Base-by-base conservation (phyloP, 2,797 vertebrate species). In the Hybognathus amarus region DNA sequence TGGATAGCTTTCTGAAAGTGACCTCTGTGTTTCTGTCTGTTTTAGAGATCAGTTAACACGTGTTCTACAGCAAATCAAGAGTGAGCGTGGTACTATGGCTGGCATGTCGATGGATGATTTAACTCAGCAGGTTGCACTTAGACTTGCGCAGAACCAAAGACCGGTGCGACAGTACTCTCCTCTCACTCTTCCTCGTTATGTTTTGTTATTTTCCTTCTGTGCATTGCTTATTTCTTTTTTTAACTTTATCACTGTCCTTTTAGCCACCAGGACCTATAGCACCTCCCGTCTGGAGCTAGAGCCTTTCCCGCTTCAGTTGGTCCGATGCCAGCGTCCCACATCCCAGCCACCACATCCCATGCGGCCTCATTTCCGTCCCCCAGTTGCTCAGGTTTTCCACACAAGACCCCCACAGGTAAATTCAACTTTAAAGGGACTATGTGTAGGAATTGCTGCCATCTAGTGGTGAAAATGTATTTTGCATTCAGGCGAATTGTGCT, bases 21-120 rank as follows among this genome's bases (percentile, higher is more conserved):
- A 20, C 22, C n/a, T 76, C 4, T 54, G 22, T 56, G 47, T 77
- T 83, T 70, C 27, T 68, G 40, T 85, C 10, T 77, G 83, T 8
- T 0, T 9, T 89, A 97, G 95, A 91, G 87, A 90, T 12, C 96
- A 97, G 90, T 94, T 99, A 90, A 97, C 92, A 82, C 90, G 91
- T 20, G 95, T 97, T 83, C 94, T 99, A 85, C 96, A 98, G 94
- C 96, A 98, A 91, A 97, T 99, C 87, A 99, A 99, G 92, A 95
- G 90, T 0, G 94, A 95, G 0, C 96, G 97, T 0, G 96, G 96
- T 54, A 98, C 96, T n/a, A 91, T 98, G 92, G 94, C 96, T 0
- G 97, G 97, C 1, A 94, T 98, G 90, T 97, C 96, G 36, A 94
- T 97, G 90, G 97, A 99, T 33, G 96, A 97, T 64, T 88, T 98